These are phyloP conservation scores for Acrobeloides nanus DNA, from an alignment of 2,888 invertebrate genomes.

Conservation along the genomic window DNA sequence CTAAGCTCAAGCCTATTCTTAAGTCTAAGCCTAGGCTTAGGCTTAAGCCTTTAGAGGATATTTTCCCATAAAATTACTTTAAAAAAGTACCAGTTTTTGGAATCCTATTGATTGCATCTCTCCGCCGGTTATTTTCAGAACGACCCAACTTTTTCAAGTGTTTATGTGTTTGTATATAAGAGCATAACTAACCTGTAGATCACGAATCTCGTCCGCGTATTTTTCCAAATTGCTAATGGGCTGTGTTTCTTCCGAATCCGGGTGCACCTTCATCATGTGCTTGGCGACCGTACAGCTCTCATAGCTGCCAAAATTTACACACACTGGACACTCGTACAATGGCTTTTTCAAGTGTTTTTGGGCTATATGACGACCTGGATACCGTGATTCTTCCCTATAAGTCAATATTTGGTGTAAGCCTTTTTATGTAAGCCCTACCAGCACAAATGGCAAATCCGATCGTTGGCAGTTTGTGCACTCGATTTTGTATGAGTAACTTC, in stretches of 20 bases:
- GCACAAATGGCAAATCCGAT: slow-evolving; percentile 34
- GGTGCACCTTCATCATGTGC: slow-evolving; percentile 27
- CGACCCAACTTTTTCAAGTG: too few species aligned
- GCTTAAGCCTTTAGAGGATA: too few species aligned
- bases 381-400: slow-evolving; percentile 25
- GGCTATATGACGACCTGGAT: slow-evolving; percentile 36
- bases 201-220: slow-evolving; percentile 32
- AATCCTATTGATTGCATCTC: too few species aligned
- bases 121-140: too few species aligned
- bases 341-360: slow-evolving; percentile 35
- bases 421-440: too few species aligned
- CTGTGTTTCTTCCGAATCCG: slow-evolving; percentile 12
- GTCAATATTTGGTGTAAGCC: slow-evolving; percentile 1
- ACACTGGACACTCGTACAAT: slow-evolving; percentile 38
- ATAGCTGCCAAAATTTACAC: slow-evolving; percentile 35
- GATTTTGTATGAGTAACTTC: neutral
- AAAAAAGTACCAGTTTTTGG: too few species aligned
- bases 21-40: too few species aligned
- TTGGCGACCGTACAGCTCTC: slow-evolving; percentile 34
- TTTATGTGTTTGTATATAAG: too few species aligned
- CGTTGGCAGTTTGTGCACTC: slow-evolving; percentile 13
- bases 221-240: slow-evolving; percentile 32
- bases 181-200: slow-evolving; percentile 22
- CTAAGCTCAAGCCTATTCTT: too few species aligned
- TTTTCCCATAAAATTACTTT: too few species aligned